phyloP scores from a whole-genome alignment of 2,113 vertebrate species.

The Diadophis punctatus region DNA sequence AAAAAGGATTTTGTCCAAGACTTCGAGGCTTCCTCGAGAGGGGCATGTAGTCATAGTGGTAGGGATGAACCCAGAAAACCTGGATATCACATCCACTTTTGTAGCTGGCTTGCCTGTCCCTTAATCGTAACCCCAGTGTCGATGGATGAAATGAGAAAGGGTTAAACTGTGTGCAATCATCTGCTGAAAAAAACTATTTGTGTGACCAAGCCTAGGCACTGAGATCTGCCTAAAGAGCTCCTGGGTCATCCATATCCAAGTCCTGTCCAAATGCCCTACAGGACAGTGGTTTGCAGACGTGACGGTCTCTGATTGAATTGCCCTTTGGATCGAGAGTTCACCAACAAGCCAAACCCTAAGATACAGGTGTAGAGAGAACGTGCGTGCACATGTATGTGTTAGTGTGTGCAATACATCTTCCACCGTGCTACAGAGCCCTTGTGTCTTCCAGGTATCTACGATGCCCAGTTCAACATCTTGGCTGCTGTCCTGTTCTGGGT shows the following conservation, averaged over 20 bases:
- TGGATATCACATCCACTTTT: neutral
- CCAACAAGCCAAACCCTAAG: neutral
- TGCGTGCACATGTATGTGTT: neutral
- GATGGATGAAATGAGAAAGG: neutral
- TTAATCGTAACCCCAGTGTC: neutral
- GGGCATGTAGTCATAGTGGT: neutral
- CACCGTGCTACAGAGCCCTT: conserved; percentile 22
- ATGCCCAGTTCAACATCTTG: conserved; percentile 27
- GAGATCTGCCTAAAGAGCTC: neutral
- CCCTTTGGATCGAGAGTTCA: neutral
- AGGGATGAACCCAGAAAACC: neutral
- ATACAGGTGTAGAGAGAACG: neutral
- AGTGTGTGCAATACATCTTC: conserved; percentile 9
- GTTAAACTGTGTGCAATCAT: neutral
- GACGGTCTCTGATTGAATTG: neutral
- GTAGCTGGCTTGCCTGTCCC: neutral
- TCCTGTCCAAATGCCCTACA: neutral
- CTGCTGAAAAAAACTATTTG: conserved; percentile 1
- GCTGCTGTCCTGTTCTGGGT: conserved; percentile 12
- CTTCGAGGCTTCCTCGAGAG: neutral
- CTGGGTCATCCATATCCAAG: neutral
- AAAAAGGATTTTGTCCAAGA: neutral
- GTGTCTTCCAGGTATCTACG: conserved; percentile 15
- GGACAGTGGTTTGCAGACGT: neutral
- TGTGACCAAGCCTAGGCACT: neutral